Evolutionary conservation across 2,888 invertebrate genomes (phyloP), one percentile per base, ranked within the genome.

Genomic region (Pocota personata): DNA sequence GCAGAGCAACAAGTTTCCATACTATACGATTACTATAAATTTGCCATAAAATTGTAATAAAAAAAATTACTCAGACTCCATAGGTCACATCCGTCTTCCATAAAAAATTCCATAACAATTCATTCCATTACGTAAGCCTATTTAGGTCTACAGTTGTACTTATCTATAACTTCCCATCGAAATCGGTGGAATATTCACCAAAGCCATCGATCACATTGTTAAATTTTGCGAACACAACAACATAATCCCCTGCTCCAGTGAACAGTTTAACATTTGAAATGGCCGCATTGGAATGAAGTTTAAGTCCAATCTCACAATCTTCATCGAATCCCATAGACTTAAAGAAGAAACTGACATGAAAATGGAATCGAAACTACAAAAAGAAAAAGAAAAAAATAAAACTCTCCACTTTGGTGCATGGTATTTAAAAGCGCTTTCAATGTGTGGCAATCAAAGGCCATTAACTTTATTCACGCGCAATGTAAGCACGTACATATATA

Each of bases 281-380:
- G 3, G 48, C 75, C 58, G 27, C 69, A 75, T 76, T 37, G 79
- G 58, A 75, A 80, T 58, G 58, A 84, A 80, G 84, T 80, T 84
- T 75, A 80, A 84, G 84, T 71, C 80, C 84, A 84, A 84, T 84
- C 84, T 48, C 5, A 75, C 64, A 57, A 84, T 84, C 79, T 75
- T 67, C 52, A 66, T 69, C 27, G 14, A 37, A 57, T 48, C 40
- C 37, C 16, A 40, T 10, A 52, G 66, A 46, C 64, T 60, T 66
- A 66, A 50, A 62, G 50, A 73, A 73, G 62, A 69, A 73, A 69
- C 83, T 60, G 21, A 62, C 62, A 73, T 30, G 50, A 66, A 72
- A 72, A 78, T 60, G 71, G 72, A 66, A 80, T 66, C 43, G 46
- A 24, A 24, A 24, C 24, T 24, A 19, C n/a, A 10, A 43, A 50